Evolutionary conservation across 92 coral and sea anemone genomes (phyloP).

Genomic region (Epizoanthus ramosus): DNA sequence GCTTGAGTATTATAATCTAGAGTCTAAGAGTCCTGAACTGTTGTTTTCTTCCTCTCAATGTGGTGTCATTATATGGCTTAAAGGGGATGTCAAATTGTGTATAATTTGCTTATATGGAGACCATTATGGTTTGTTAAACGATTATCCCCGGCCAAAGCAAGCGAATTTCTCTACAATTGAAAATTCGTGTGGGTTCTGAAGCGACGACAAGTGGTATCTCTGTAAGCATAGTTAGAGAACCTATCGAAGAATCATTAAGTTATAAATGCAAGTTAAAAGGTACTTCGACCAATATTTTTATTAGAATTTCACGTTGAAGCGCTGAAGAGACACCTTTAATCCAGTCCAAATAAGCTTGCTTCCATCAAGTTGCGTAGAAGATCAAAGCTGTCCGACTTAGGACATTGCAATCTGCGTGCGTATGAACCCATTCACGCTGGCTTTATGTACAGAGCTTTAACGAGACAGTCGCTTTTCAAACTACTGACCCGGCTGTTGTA

Average conservation of each 20-base stretch:
- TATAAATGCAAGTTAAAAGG: neutral
- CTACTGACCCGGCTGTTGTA: neutral
- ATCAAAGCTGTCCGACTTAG: constrained; percentile 36
- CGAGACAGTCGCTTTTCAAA: constrained; percentile 2
- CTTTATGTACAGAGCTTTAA: constrained; percentile 6
- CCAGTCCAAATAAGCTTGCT: constrained; percentile 40
- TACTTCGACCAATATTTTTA: constrained; percentile 3
- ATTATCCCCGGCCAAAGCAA: neutral
- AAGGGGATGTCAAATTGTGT: no score
- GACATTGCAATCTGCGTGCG: constrained; percentile 11
- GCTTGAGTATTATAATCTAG: neutral
- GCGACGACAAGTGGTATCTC: no score
- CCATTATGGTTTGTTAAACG: neutral
- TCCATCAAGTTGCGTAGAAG: constrained; percentile 34
- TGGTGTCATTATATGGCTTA: neutral
- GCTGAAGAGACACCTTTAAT: constrained; percentile 29
- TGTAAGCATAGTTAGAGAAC: neutral
- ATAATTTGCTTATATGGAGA: neutral
- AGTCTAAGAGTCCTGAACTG: neutral
- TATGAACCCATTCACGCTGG: neutral
- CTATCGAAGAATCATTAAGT: neutral
- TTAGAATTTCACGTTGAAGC: constrained; percentile 38
- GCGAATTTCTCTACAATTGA: neutral
- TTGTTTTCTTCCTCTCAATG: neutral
- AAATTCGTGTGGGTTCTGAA: neutral